phyloP scores from a whole-genome alignment of 2,888 invertebrate genomes.

The Ectemnius continuus region DNA sequence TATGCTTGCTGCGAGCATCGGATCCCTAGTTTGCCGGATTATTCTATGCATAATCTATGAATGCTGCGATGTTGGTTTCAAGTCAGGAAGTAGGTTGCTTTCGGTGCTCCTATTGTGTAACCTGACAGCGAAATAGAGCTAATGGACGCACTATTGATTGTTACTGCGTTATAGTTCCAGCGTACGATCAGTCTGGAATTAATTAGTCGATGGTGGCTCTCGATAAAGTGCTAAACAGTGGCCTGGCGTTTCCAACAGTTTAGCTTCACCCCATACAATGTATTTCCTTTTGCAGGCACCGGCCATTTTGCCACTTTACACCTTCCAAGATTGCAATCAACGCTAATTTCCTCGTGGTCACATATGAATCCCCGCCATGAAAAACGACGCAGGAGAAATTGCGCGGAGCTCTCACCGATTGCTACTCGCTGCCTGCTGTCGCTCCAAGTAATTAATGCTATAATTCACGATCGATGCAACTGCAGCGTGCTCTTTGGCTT shows the following conservation, averaged over 20 bases:
- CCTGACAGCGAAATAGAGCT: too few relatives aligned
- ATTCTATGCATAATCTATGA: too few relatives aligned
- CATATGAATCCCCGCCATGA: conserved; percentile 37
- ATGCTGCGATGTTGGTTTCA: too few relatives aligned
- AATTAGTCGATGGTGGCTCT: conserved; percentile 58
- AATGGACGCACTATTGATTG: too few relatives aligned
- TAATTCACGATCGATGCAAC: neutral
- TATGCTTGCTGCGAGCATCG: too few relatives aligned
- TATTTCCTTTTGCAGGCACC: conserved; percentile 48
- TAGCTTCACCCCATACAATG: conserved; percentile 52
- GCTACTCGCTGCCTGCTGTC: conserved; percentile 26
- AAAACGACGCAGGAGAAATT: conserved; percentile 5
- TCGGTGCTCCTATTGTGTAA: too few relatives aligned
- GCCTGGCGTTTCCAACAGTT: conserved; percentile 44
- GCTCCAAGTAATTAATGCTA: conserved; percentile 19
- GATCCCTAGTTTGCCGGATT: too few relatives aligned
- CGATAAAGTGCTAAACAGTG: conserved; percentile 58
- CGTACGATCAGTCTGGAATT: conserved; percentile 54
- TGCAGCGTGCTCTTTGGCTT: too few relatives aligned
- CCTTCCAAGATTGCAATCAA: conserved; percentile 58
- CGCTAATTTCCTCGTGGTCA: conserved; percentile 52
- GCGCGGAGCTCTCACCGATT: conserved; percentile 23
- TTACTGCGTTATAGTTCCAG: too few relatives aligned
- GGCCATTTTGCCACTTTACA: conserved; percentile 63
- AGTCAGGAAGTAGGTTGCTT: too few relatives aligned